Conservation (phyloP, 2,113 vertebrate genomes). For the Prochilodus magdalenae region DNA sequence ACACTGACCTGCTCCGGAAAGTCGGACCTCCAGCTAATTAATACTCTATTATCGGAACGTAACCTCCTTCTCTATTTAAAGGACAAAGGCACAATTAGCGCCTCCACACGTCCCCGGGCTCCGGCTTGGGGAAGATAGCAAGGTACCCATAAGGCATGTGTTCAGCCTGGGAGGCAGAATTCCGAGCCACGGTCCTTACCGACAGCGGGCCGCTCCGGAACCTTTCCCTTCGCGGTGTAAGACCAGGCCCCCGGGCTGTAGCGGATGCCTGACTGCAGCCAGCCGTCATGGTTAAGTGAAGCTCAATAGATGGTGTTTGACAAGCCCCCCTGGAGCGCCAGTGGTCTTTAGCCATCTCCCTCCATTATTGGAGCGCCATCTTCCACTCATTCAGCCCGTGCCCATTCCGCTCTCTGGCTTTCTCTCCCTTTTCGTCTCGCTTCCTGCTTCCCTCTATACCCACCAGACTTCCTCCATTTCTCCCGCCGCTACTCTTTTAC, state of each 20-base stretch:
- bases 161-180: not conserved
- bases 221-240: not conserved
- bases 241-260: not conserved
- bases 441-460: conserved; percentile 19
- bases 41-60: conserved; percentile 74
- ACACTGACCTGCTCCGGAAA: conserved; percentile 69
- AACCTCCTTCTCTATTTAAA: conserved; percentile 79
- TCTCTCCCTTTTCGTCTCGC: conserved; percentile 1
- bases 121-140: not conserved
- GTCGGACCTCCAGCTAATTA: conserved; percentile 72
- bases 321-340: not conserved
- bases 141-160: not conserved
- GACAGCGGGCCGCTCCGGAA: not conserved
- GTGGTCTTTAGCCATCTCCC: not conserved
- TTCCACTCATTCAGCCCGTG: not conserved
- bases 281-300: not conserved
- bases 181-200: not conserved
- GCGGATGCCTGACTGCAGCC: not conserved
- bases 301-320: not conserved
- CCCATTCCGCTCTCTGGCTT: not conserved
- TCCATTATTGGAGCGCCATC: conserved; percentile 5
- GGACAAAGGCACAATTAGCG: conserved; percentile 57
- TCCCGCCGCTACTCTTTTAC: conserved; percentile 33
- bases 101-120: conserved; percentile 27
- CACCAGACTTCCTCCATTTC: conserved; percentile 46